Percentiles rank a stretch among this genome's conserved stretches.
phyloP scores from a whole-genome alignment of 2,797 vertebrate species.

The Trachops cirrhosus region DNA sequence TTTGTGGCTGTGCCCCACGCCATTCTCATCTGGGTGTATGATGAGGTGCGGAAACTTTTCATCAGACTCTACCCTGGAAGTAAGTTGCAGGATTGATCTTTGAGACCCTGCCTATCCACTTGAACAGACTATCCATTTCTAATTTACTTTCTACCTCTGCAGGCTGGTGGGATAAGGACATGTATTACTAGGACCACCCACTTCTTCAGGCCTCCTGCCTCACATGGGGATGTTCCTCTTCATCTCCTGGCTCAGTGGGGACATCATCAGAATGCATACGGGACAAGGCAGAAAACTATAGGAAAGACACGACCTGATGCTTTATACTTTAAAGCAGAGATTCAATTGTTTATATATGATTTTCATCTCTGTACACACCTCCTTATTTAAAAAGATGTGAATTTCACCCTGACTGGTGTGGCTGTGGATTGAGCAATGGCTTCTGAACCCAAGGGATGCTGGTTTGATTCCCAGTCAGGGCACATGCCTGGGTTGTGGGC shows the following conservation, averaged over 20 bases:
- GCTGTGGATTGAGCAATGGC: too few relatives aligned
- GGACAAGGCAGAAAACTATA: slow-evolving; percentile 56
- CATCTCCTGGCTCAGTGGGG: slow-evolving; percentile 55
- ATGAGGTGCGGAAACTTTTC: slow-evolving; percentile 85
- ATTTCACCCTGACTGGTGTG: not conserved
- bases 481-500: too few relatives aligned
- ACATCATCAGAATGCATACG: slow-evolving; percentile 36
- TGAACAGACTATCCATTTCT: not conserved
- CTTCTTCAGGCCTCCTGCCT: not conserved
- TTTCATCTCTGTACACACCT: slow-evolving; percentile 52
- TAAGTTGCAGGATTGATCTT: slow-evolving; percentile 73
- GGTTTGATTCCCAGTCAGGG: too few relatives aligned
- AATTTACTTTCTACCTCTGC: not conserved
- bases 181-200: slow-evolving; percentile 83
- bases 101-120: not conserved
- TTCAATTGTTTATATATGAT: slow-evolving; percentile 58
- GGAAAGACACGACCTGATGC: slow-evolving; percentile 53
- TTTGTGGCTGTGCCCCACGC: slow-evolving; percentile 83
- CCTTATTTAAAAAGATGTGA: slow-evolving; percentile 57
- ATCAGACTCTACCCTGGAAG: slow-evolving; percentile 86
- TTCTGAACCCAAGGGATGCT: too few relatives aligned
- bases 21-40: slow-evolving; percentile 85
- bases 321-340: slow-evolving; percentile 74
- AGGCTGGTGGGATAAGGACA: slow-evolving; percentile 89
- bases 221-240: not conserved